Base-by-base conservation (phyloP, 2,888 invertebrate species). In the Dasysyrphus tricinctus region DNA sequence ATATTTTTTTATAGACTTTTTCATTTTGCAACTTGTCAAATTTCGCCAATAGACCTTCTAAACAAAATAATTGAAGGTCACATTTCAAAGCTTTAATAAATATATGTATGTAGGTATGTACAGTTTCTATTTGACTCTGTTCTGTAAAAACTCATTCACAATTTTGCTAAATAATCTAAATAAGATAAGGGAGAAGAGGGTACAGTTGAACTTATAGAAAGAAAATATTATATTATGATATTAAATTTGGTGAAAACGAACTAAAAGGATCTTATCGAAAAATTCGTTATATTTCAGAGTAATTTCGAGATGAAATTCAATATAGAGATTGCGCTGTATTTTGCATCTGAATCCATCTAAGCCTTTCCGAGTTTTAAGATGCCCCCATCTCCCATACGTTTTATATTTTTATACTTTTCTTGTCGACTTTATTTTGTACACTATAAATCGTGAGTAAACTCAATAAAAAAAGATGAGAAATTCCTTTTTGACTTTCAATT, bases 391-490 rank as follows among this genome's bases (percentile, higher is more conserved):
- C 39, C 59, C 59, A 12, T 39, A 16, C 7, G 7, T 19, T 44
- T n/a, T n/a, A 19, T 59, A 19, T 59, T 59, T 57, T 34, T 34
- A n/a, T 37, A 34, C 5, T 59, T 59, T 24, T 39, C 5, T 39
- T 24, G 14, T 39, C 4, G n/a, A 37, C 12, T 32, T 32, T n/a
- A n/a, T 56, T 9, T 29, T 56, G 3, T 16, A 16, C 19, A 19
- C 37, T 19, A 51, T 29, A 59, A 61, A 24, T 61, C 61, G 19
- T 61, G 24, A 61, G 42, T 61, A 61, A 61, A 61, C 42, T 61
- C 24, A 8, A 42, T 42, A 42, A 63, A 44, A 39, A 63, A 44
- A 44, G 29, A 29, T 29, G 44, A 44, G 44, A 63, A 63, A 44
- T 63, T 44, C 61, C 2, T 42, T 61, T 39, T 29, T 24, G 42